These are phyloP conservation scores for Rhopilema esculentum DNA, from an alignment of 30 jellyfish, hydroid and myxozoan genomes.

Conservation along the genomic window DNA sequence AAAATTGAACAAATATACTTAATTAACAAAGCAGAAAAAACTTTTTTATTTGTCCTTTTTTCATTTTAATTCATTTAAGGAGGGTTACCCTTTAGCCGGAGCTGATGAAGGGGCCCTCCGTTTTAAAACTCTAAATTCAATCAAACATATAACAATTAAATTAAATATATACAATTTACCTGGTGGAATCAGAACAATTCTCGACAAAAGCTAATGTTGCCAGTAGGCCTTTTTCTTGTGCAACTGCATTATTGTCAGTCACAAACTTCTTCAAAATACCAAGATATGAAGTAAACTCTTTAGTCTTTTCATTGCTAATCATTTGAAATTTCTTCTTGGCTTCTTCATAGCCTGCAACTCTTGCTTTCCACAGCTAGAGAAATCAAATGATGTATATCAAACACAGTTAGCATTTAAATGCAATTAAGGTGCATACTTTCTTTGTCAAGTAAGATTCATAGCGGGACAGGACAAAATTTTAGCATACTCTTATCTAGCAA, in stretches of 20 bases:
- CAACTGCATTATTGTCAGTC: constrained; percentile 95
- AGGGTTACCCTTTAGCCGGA: too few species aligned
- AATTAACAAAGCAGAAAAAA: too few species aligned
- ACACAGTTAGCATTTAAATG: background rate
- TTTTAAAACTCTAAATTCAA: too few species aligned
- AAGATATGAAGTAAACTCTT: constrained; percentile 77
- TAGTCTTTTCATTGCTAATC: constrained; percentile 79
- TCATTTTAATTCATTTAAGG: too few species aligned
- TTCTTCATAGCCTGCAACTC: constrained; percentile 99
- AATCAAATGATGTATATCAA: background rate
- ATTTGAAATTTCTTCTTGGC: constrained; percentile 90
- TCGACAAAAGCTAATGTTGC: constrained; percentile 86
- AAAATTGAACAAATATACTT: too few species aligned
- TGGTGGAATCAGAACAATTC: constrained; percentile 88
- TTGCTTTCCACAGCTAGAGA: constrained; percentile 95
- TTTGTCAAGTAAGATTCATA: too few species aligned
- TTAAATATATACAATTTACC: constrained; percentile 39
- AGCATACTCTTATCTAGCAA: too few species aligned
- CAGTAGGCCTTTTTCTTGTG: constrained; percentile 95
- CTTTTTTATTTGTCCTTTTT: too few species aligned
- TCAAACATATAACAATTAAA: too few species aligned
- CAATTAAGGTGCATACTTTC: too few species aligned
- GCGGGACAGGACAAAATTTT: too few species aligned
- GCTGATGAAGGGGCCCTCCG: too few species aligned
- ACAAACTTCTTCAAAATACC: constrained; percentile 89